Evolutionary conservation across 2,113 vertebrate genomes (phyloP).

Genomic region (Ophiodon elongatus): DNA sequence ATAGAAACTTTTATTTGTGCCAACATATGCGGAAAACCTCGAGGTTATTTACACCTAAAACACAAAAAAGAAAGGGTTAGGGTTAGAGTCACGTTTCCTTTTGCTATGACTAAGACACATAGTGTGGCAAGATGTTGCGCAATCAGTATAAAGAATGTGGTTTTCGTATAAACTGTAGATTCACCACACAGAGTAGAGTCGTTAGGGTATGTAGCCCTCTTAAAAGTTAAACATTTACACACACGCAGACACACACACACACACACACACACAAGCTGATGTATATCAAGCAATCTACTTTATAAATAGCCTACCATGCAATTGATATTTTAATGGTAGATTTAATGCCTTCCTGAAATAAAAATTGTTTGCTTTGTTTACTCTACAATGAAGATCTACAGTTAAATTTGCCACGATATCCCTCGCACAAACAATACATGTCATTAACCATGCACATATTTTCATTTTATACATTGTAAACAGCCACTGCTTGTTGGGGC

Average conservation of each 20-base stretch:
- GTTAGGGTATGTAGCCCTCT: neutral
- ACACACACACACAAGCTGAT: neutral
- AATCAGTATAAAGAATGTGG: neutral
- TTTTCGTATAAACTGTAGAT: neutral
- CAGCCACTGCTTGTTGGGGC: neutral
- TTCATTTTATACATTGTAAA: neutral
- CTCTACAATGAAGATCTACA: neutral
- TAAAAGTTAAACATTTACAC: slow-evolving; percentile 5
- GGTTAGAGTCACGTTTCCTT: slow-evolving; percentile 13
- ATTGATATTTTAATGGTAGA: neutral
- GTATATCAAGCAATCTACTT: neutral
- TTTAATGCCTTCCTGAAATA: neutral
- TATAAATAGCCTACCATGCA: neutral
- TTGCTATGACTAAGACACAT: slow-evolving; percentile 35
- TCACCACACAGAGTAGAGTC: neutral
- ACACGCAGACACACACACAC: neutral
- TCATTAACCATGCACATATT: neutral
- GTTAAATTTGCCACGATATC: neutral
- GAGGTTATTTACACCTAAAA: neutral
- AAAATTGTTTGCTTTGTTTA: neutral
- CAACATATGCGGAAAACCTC: neutral
- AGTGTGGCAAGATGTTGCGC: neutral
- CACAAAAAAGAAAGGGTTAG: neutral
- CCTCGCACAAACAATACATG: neutral
- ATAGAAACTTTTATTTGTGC: neutral